Evolutionary conservation across 2,888 invertebrate species (phyloP).

Genomic region (Aleiodes testaceus): DNA sequence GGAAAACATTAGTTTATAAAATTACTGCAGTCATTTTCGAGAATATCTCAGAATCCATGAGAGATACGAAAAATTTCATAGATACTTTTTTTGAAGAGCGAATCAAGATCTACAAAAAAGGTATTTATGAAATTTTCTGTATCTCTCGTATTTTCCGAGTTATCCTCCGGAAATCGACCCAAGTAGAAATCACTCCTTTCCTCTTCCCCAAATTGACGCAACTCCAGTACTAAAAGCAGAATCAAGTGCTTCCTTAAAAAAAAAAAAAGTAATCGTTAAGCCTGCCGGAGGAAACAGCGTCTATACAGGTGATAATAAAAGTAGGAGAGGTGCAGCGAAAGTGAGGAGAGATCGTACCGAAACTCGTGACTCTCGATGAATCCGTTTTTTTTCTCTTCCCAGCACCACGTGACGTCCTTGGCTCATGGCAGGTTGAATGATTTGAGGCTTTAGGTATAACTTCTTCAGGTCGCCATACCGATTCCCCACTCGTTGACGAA

Average conservation of each 20-base stretch:
- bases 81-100: too few relatives aligned
- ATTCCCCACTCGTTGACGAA: background rate
- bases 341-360: constrained; percentile 39
- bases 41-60: too few relatives aligned
- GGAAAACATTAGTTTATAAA: too few relatives aligned
- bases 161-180: too few relatives aligned
- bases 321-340: constrained; percentile 43
- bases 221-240: too few relatives aligned
- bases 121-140: too few relatives aligned
- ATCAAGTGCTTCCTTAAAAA: background rate
- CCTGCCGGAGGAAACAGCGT: background rate
- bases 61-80: too few relatives aligned
- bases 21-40: too few relatives aligned
- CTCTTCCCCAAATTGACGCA: too few relatives aligned
- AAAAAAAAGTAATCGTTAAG: constrained; percentile 17
- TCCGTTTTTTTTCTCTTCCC: background rate
- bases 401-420: constrained; percentile 38
- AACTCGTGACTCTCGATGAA: constrained; percentile 43
- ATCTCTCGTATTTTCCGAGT: too few relatives aligned
- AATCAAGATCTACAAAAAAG: too few relatives aligned
- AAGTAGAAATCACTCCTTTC: too few relatives aligned
- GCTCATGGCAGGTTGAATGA: background rate
- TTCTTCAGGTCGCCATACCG: background rate
- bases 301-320: constrained; percentile 24
- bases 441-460: constrained; percentile 1